Evolutionary conservation across 2,113 vertebrate species (phyloP), one percentile per base, ranked within the genome.

Genomic region (Seriola dumerili): DNA sequence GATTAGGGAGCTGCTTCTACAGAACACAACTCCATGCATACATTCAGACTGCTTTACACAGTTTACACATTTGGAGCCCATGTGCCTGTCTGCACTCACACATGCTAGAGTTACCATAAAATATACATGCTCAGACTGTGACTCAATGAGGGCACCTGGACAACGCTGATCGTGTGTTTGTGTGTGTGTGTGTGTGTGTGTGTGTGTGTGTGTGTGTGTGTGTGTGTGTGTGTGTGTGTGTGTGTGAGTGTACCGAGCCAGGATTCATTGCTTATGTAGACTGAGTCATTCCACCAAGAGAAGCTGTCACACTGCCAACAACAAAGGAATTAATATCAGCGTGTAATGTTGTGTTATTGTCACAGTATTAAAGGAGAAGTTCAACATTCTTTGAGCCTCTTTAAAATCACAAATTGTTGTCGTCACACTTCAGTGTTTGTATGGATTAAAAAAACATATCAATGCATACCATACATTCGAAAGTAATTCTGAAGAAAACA

Each of bases 91-190:
- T 78, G 57, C 75, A 19, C 29, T 19, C 77, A 80, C 48, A 72
- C 76, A 76, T 87, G 58, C 87, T 94, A 25, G 48, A 66, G 87
- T 92, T 93, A 84, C 91, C 84, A 92, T 93, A 1, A 93, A 92
- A 93, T 81, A 93, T 91, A 72, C 89, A 93, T 92, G 88, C 59
- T 50, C 55, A 54, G 76, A 34, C 72, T 25, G 3, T 83, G 86
- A 89, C 80, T 88, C 84, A 89, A 7, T 4, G 19, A 25, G 29
- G 54, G 40, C 76, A 83, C 58, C 79, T 82, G 80, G 55, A 40
- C 72, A 52, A 66, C 4, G 50, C 25, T 70, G 69, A 13, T 2
- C 29, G 38, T 72, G 29, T 69, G 44, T 74, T 3, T 3, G 29
- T 69, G 34, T 74, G 5, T 21, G 32, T 64, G 46, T 67, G 25